Evolutionary conservation across 1,140 invertebrate species (phyloP).

Genomic region (Calephelis nemesis): DNA sequence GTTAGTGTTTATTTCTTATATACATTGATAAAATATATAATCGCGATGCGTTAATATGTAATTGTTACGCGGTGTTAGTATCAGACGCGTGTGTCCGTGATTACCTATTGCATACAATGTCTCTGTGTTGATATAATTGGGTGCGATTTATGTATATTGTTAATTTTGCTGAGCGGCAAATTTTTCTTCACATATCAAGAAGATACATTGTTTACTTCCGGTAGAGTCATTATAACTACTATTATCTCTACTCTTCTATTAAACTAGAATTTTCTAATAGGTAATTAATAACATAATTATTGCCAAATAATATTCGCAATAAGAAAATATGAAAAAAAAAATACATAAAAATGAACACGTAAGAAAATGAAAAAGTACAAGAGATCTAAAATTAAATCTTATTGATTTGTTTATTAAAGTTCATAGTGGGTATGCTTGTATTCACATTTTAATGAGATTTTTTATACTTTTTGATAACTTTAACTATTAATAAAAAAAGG

Average conservation of each 20-base stretch:
- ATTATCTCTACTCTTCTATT: too few relatives aligned
- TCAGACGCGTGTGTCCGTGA: slow-evolving; percentile 9
- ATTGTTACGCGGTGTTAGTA: background rate
- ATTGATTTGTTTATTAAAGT: too few relatives aligned
- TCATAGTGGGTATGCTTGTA: too few relatives aligned
- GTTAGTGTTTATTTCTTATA: slow-evolving; percentile 42
- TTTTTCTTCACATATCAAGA: background rate
- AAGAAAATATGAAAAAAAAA: too few relatives aligned
- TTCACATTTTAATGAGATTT: too few relatives aligned
- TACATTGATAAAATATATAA: slow-evolving; percentile 30
- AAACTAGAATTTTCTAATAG: background rate
- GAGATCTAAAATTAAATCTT: too few relatives aligned
- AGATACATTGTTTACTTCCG: background rate
- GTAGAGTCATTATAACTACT: background rate
- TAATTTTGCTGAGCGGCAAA: background rate
- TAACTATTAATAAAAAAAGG: too few relatives aligned
- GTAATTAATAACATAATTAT: too few relatives aligned
- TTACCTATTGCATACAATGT: slow-evolving; percentile 23
- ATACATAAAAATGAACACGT: too few relatives aligned
- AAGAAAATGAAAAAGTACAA: too few relatives aligned
- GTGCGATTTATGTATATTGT: slow-evolving; percentile 3
- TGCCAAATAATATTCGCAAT: too few relatives aligned
- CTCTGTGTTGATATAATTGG: slow-evolving; percentile 14
- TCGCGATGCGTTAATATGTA: background rate
- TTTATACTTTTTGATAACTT: too few relatives aligned